phyloP scores from a whole-genome alignment of 2,797 vertebrate species.

The Cheirogaleus major region DNA sequence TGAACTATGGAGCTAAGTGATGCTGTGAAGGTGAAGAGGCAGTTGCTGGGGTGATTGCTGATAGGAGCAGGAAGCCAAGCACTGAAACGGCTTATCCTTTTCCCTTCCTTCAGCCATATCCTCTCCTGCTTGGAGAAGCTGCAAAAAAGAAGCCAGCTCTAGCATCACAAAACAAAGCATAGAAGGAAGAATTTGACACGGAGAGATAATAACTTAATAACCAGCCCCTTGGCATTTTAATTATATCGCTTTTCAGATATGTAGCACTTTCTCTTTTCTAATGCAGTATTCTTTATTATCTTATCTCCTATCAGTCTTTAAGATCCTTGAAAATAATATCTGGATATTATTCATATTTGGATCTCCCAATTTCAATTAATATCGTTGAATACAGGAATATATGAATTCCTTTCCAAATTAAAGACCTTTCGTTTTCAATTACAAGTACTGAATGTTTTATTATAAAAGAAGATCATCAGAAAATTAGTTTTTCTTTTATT shows the following conservation, averaged over 20 bases:
- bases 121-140: neutral
- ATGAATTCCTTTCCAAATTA: slow-evolving; percentile 20
- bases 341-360: slow-evolving; percentile 20
- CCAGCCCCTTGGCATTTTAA: slow-evolving; percentile 16
- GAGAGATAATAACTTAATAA: neutral
- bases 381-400: slow-evolving; percentile 44
- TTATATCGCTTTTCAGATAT: slow-evolving; percentile 11
- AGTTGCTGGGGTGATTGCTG: neutral
- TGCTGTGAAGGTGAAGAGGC: neutral
- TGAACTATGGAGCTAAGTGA: neutral
- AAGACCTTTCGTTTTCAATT: slow-evolving; percentile 53
- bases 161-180: neutral
- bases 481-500: slow-evolving; percentile 55
- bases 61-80: neutral
- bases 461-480: slow-evolving; percentile 40
- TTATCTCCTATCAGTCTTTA: neutral
- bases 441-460: slow-evolving; percentile 32
- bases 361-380: slow-evolving; percentile 48
- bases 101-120: neutral
- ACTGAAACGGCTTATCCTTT: neutral
- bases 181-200: neutral
- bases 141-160: neutral
- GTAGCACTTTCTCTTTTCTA: neutral
- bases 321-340: slow-evolving; percentile 29
- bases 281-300: neutral